Evolutionary conservation across 2,888 invertebrate species (phyloP).

Genomic region (Melinaea menophilus): DNA sequence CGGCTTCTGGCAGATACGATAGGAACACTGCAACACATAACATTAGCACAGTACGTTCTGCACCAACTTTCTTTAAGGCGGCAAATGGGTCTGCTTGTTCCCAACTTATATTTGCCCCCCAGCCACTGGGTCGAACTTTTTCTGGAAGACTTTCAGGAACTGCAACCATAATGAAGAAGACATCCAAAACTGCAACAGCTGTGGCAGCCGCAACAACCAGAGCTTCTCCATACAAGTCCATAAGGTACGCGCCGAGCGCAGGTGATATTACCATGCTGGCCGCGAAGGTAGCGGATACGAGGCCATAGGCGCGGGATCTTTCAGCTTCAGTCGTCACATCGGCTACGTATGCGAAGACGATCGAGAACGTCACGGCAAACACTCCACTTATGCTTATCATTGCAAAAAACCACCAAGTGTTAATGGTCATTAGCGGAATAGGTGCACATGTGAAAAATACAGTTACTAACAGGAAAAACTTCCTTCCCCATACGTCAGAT

Average conservation of each 20-base stretch:
- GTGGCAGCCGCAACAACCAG: slow-evolving; percentile 97
- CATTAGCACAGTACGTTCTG: slow-evolving; percentile 96
- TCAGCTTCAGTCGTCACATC: slow-evolving; percentile 99
- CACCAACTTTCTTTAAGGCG: slow-evolving; percentile 93
- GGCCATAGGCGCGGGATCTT: slow-evolving; percentile 95
- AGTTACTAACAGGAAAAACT: slow-evolving; percentile 97
- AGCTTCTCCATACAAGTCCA: slow-evolving; percentile 89
- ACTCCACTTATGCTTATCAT: slow-evolving; percentile 99
- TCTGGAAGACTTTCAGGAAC: slow-evolving; percentile 99
- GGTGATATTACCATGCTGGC: slow-evolving; percentile 99
- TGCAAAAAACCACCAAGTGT: slow-evolving; percentile 99
- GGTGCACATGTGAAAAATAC: slow-evolving; percentile 99
- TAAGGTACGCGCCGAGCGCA: slow-evolving; percentile 93
- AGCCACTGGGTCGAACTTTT: slow-evolving; percentile 86
- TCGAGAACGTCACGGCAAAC: slow-evolving; percentile 99
- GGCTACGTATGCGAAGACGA: slow-evolving; percentile 99
- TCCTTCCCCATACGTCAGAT: slow-evolving; percentile 99
- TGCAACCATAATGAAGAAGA: slow-evolving; percentile 97
- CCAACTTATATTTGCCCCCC: slow-evolving; percentile 95
- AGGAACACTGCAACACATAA: slow-evolving; percentile 98
- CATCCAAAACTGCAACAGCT: slow-evolving; percentile 96
- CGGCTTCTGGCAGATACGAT: slow-evolving; percentile 98
- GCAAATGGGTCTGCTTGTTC: slow-evolving; percentile 99
- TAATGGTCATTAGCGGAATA: slow-evolving; percentile 98
- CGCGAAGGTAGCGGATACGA: slow-evolving; percentile 99